A percentile compares a stretch with the other conserved stretches of the same genome.
Conservation (phyloP, 2,888 invertebrate species). For the Eulithis testata region DNA sequence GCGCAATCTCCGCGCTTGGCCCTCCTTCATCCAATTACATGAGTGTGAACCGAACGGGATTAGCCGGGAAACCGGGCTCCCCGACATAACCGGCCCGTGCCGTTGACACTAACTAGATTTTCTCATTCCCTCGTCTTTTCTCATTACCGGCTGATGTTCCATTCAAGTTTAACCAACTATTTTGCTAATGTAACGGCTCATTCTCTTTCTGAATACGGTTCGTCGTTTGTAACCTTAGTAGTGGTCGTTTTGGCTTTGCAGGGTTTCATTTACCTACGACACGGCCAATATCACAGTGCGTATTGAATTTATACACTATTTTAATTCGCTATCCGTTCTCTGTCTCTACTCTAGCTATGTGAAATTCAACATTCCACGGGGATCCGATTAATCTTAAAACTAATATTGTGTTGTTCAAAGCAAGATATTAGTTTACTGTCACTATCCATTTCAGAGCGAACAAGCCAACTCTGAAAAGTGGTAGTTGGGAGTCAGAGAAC, state of each 20-base stretch:
- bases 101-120: slow-evolving; percentile 55
- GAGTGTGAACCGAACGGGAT: slow-evolving; percentile 78
- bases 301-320: slow-evolving; percentile 7
- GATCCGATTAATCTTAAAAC: slow-evolving; percentile 23
- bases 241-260: slow-evolving; percentile 14
- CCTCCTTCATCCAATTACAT: slow-evolving; percentile 80
- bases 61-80: slow-evolving; percentile 61
- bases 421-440: slow-evolving; percentile 49
- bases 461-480: slow-evolving; percentile 71
- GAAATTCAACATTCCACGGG: slow-evolving; percentile 11
- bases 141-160: slow-evolving; percentile 38
- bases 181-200: slow-evolving; percentile 34
- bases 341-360: not conserved
- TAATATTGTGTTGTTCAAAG: slow-evolving; percentile 38
- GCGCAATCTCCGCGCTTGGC: slow-evolving; percentile 70
- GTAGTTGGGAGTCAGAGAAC: slow-evolving; percentile 63
- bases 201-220: slow-evolving; percentile 25
- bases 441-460: slow-evolving; percentile 62
- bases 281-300: slow-evolving; percentile 8
- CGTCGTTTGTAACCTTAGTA: slow-evolving; percentile 6
- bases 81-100: slow-evolving; percentile 51
- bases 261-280: slow-evolving; percentile 15
- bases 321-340: slow-evolving; percentile 3
- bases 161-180: slow-evolving; percentile 33
- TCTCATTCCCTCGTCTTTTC: slow-evolving; percentile 43